A percentile compares a stretch with the other conserved stretches of the same genome.
Conservation (phyloP, 2,888 invertebrate species). For the Autographa pulchrina region DNA sequence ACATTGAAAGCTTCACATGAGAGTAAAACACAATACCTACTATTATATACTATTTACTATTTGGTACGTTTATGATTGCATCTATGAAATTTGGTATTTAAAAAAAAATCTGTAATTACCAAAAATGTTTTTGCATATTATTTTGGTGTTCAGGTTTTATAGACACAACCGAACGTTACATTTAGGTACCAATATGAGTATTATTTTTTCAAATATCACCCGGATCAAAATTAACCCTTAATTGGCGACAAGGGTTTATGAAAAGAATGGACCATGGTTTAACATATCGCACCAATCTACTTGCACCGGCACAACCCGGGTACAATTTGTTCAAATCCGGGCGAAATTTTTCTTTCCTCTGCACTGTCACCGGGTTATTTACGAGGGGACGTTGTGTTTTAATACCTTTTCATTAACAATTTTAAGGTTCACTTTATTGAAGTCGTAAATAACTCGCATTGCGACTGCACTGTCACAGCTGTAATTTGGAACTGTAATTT, state of each 20-base stretch:
- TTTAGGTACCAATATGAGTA: no score
- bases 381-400: conserved; percentile 85
- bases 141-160: not conserved
- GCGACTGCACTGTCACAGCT: conserved; percentile 75
- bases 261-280: conserved; percentile 34
- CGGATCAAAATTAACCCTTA: conserved; percentile 35
- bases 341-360: conserved; percentile 84
- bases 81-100: no score
- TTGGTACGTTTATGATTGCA: no score
- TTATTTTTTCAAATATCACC: not conserved
- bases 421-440: conserved; percentile 89
- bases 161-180: not conserved
- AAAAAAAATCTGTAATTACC: no score
- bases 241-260: conserved; percentile 23
- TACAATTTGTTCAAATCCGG: conserved; percentile 83
- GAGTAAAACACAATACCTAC: no score
- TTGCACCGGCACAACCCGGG: conserved; percentile 28
- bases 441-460: conserved; percentile 87
- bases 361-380: conserved; percentile 86
- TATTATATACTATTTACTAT: no score
- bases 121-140: no score
- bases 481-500: conserved; percentile 78
- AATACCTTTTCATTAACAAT: conserved; percentile 90
- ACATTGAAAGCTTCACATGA: no score
- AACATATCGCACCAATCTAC: conserved; percentile 46